A percentile compares a stretch with the other conserved stretches of the same genome.
These are phyloP conservation scores for Daubentonia madagascariensis DNA, from an alignment of 2,113 vertebrate genomes.

Conservation along the genomic window DNA sequence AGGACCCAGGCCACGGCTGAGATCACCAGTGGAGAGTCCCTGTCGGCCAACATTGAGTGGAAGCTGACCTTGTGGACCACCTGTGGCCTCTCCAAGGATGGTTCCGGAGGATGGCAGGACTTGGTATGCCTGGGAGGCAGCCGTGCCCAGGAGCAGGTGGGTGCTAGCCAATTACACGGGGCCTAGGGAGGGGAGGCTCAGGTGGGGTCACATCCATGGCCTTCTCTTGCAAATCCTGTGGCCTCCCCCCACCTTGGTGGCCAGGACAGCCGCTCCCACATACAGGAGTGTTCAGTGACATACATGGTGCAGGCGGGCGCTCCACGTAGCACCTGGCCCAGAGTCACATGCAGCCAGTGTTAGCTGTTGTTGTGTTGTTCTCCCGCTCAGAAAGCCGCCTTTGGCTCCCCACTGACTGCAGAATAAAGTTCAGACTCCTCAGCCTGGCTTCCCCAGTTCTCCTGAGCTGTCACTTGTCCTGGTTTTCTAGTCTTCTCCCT, in stretches of 20 bases:
- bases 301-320: neutral
- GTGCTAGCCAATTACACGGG: neutral
- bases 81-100: constrained; percentile 93
- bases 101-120: constrained; percentile 95
- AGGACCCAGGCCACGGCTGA: constrained; percentile 91
- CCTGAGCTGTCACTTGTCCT: neutral
- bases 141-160: constrained; percentile 94
- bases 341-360: neutral
- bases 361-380: no score
- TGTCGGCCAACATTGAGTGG: constrained; percentile 93
- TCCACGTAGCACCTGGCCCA: neutral
- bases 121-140: constrained; percentile 95
- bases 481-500: neutral
- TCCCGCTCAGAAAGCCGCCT: neutral
- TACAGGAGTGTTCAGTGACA: neutral
- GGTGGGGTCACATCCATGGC: fast-evolving
- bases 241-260: neutral
- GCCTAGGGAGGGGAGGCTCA: fast-evolving
- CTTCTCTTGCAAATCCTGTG: neutral
- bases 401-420: neutral
- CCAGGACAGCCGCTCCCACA: neutral
- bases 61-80: constrained; percentile 97
- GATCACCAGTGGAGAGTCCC: constrained; percentile 91
- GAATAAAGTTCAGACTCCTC: neutral
- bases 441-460: neutral